Evolutionary conservation across 2,797 vertebrate genomes (phyloP), one percentile per base, ranked within the genome.

Genomic region (Parauchenoglanis ngamensis): DNA sequence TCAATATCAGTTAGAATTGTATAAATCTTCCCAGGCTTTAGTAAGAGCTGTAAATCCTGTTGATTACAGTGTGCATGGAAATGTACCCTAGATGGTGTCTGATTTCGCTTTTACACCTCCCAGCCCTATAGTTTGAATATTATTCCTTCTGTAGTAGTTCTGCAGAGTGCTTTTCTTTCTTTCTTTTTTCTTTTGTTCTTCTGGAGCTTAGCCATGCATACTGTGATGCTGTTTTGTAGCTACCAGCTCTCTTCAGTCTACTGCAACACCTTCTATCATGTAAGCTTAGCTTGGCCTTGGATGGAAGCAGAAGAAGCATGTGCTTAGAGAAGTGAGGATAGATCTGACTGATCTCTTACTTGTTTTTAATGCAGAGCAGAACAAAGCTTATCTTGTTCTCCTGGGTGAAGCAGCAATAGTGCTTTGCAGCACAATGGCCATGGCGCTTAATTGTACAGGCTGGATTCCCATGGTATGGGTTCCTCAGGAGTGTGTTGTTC

Each of bases 381-480:
- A 88, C 83, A 89, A 89, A 88, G 84, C 59, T 83, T 80, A 81
- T 89, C 77, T 87, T 84, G 77, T 89, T 84, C 84, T 83, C 52
- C 79, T 65, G 40, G 56, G 65, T 63, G 59, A 73, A 77, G 57
- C 25, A 80, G 83, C 15, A 56, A 86, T 89, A 90, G 88, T 85
- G 65, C 57, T 88, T 85, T 46, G 85, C 83, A 90, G 88, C 91
- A 90, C 86, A 90, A 92, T 86, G 68, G 86, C 68, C 87, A 83
- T 89, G 90, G 89, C 76, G 88, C 85, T 90, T 91, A 88, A 90
- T 93, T 91, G 92, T 65, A 87, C 88, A 56, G 78, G 86, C 86
- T 88, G 83, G 85, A 93, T 94, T 95, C 94, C 92, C 92, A 95
- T 92, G 94, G 94, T 94, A 93, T 95, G 92, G 91, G 90, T 93